Conservation (phyloP, 2,888 invertebrate genomes). For the Orchesella flavescens region DNA sequence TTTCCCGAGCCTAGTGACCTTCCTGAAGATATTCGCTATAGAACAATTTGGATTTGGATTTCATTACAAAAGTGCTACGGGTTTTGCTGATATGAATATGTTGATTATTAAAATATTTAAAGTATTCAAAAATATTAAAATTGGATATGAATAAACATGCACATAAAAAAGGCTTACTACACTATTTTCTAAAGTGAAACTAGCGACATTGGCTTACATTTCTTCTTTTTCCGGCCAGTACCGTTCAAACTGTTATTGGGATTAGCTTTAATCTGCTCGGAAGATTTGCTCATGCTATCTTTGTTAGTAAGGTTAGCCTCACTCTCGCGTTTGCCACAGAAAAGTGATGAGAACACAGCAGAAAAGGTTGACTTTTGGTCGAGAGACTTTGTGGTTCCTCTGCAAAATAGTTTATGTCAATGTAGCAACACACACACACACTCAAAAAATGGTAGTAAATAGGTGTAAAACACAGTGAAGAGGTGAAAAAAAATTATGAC, state of each 20-base stretch:
- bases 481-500: not conserved
- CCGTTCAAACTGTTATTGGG: constrained; percentile 60
- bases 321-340: constrained; percentile 66
- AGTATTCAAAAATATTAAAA: not conserved
- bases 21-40: constrained; percentile 71
- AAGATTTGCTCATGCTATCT: constrained; percentile 64
- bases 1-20: constrained; percentile 69
- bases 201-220: constrained; percentile 58
- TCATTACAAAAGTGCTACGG: not conserved
- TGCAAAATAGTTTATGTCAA: constrained; percentile 53
- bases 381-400: constrained; percentile 67
- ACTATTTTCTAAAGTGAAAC: constrained; percentile 13
- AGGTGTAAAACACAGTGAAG: not conserved
- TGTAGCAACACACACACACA: constrained; percentile 40
- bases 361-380: constrained; percentile 66
- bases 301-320: constrained; percentile 64
- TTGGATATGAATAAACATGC: too few species aligned
- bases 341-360: constrained; percentile 67
- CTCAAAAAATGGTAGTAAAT: not conserved
- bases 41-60: not conserved
- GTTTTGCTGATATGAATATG: not conserved
- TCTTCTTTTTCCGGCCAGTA: constrained; percentile 62
- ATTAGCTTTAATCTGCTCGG: constrained; percentile 64
- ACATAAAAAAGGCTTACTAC: not conserved
- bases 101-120: not conserved